Evolutionary conservation across 2,888 invertebrate species (phyloP), one percentile per base, ranked within the genome.

Genomic region (Deilephila porcellus): DNA sequence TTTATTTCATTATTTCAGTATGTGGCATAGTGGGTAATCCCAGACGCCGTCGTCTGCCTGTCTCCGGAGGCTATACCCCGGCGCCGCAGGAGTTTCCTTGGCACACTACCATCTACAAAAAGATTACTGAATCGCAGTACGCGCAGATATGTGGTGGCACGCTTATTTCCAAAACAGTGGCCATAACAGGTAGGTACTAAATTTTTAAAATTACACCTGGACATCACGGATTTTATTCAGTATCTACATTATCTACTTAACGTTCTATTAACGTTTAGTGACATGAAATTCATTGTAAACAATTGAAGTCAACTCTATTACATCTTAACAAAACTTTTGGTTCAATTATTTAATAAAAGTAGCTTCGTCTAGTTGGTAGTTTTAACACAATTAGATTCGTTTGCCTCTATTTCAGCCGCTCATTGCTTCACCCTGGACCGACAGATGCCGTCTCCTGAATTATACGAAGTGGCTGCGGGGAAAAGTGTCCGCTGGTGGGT

Each of bases 131-230:
- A 74, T 82, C 85, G 6, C 81, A 14, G 87, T 81, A 0, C 83
- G 86, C 77, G 75, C 95, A 94, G 78, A 93, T 94, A 76, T 96
- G 96, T 75, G 95, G 95, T 0, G 95, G 95, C 0, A 93, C 93
- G 0, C 84, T 96, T 3, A 90, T 96, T 74, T 88, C 81, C 71
- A 82, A 76, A 14, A 84, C 79, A 0, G 78, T 83, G 1, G 83
- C 88, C 11, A 80, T 90, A 71, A 86, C 88, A 71, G 88, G 87
- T 88, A 71, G 88, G 87, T 88, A 71, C 14, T 19, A 20, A 1
- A 19, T 19, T 53, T 53, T 17, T 6, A 60, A 3, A 11, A 37
- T 20, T 4, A 25, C 4, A 4, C 37, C 11, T 37, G 8, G 37
- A 3, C 37, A 8, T 37, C 11, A 8, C 7, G 19, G 1, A 53